A percentile compares a stretch with the other conserved stretches of the same genome.
Evolutionary conservation across 2,113 vertebrate genomes (phyloP).

Genomic region (Heterocephalus glaber): DNA sequence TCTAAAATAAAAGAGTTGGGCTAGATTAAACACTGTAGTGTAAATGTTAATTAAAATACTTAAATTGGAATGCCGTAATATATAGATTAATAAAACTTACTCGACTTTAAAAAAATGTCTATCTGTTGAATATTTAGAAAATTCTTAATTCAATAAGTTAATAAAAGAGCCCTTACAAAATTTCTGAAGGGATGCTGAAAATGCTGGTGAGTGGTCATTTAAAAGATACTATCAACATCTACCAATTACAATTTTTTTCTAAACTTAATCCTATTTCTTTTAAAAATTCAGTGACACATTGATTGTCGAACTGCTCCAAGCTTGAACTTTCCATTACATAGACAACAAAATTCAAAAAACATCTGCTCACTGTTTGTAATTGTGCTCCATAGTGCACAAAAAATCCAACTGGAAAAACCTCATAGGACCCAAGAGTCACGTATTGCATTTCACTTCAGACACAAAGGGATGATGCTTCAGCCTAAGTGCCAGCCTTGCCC

Average conservation of each 20-base stretch:
- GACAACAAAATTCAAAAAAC: background rate
- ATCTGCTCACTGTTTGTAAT: background rate
- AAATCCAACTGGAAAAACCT: background rate
- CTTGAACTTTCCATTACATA: background rate
- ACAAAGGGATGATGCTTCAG: background rate
- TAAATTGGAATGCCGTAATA: background rate
- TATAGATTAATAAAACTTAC: background rate
- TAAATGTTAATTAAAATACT: background rate
- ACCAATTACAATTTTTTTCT: background rate
- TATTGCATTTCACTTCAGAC: background rate
- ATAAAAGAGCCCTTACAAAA: background rate
- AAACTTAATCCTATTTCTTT: background rate
- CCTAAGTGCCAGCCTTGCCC: background rate
- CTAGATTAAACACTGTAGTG: background rate
- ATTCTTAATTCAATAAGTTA: background rate
- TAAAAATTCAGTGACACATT: background rate
- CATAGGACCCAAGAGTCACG: background rate
- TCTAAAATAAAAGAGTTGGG: background rate
- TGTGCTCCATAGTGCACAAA: background rate
- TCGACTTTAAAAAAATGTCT: background rate
- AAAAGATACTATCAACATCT: background rate
- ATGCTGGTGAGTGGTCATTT: background rate
- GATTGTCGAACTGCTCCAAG: background rate
- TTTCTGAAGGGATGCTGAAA: background rate
- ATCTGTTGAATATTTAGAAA: background rate